phyloP scores from a whole-genome alignment of 2,888 invertebrate genomes.

The Epinotia ramella region DNA sequence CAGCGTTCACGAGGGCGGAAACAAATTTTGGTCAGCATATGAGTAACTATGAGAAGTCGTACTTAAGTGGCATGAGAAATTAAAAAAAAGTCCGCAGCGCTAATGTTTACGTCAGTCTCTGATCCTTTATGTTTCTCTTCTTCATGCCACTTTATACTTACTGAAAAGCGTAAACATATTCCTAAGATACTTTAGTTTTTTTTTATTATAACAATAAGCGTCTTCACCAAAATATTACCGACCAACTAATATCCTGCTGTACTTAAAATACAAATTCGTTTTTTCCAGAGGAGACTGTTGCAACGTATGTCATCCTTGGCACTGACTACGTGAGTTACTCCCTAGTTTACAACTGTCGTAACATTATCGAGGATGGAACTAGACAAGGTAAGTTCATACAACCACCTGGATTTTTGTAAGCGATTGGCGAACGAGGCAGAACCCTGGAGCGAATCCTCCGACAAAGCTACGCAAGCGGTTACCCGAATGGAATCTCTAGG shows the following conservation, averaged over 20 bases:
- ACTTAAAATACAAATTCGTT: background rate
- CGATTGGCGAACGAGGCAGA: too few species aligned
- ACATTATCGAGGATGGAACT: conserved; percentile 53
- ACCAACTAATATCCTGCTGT: background rate
- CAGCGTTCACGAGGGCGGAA: too few species aligned
- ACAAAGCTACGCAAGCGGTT: background rate
- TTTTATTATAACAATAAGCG: background rate
- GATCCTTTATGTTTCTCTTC: background rate
- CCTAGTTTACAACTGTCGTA: conserved; percentile 45
- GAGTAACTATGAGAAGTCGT: too few species aligned
- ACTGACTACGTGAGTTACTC: conserved; percentile 39
- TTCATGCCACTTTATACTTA: background rate
- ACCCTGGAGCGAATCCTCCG: background rate
- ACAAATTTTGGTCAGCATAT: too few species aligned
- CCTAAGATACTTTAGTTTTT: background rate
- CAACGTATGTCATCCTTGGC: conserved; percentile 17
- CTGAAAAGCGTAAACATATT: background rate
- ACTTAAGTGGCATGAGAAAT: background rate
- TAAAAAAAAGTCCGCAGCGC: too few species aligned
- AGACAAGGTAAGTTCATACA: conserved; percentile 65
- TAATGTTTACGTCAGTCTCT: too few species aligned
- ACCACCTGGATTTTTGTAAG: too few species aligned
- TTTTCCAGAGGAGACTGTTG: conserved; percentile 33
- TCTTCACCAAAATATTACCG: background rate
- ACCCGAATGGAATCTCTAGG: background rate